Evolutionary conservation across 1,140 invertebrate genomes (phyloP).

Genomic region (Lutraria rhynchaena): DNA sequence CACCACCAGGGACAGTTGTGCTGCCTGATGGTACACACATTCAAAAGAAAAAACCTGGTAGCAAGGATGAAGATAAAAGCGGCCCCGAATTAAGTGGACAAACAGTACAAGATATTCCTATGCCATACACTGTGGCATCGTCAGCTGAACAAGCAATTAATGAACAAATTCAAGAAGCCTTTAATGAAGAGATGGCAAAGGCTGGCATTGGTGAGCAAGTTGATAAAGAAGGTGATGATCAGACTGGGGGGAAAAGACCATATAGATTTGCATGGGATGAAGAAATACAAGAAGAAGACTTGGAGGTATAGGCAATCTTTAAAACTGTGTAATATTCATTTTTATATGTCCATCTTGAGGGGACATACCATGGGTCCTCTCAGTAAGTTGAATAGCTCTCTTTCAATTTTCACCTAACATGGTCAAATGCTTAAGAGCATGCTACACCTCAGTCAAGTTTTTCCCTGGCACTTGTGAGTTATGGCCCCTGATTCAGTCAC

Average conservation of each 20-base stretch:
- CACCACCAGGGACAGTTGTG: conserved; percentile 14
- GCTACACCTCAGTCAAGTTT: too few species aligned
- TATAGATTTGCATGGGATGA: conserved; percentile 80
- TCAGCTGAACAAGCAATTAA: conserved; percentile 60
- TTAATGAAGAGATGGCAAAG: conserved; percentile 58
- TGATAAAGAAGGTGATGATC: conserved; percentile 8
- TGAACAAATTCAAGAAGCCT: conserved; percentile 59
- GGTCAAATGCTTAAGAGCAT: too few species aligned
- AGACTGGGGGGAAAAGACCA: conserved; percentile 42
- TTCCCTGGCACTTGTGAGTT: too few species aligned
- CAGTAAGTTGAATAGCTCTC: too few species aligned
- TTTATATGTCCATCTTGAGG: too few species aligned
- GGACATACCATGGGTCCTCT: too few species aligned
- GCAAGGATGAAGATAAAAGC: background rate
- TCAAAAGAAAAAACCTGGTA: conserved; percentile 33
- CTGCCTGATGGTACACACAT: conserved; percentile 28
- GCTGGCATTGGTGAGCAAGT: conserved; percentile 38
- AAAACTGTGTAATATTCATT: too few species aligned
- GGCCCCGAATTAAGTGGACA: background rate
- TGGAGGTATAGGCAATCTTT: conserved; percentile 26
- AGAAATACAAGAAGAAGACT: conserved; percentile 49
- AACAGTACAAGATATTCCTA: conserved; percentile 59
- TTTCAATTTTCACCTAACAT: too few species aligned
- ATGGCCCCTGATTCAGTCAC: too few species aligned
- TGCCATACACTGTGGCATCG: conserved; percentile 53